Base-by-base conservation (phyloP, 2,113 vertebrate genomes). In the Macheiramphus alcinus region DNA sequence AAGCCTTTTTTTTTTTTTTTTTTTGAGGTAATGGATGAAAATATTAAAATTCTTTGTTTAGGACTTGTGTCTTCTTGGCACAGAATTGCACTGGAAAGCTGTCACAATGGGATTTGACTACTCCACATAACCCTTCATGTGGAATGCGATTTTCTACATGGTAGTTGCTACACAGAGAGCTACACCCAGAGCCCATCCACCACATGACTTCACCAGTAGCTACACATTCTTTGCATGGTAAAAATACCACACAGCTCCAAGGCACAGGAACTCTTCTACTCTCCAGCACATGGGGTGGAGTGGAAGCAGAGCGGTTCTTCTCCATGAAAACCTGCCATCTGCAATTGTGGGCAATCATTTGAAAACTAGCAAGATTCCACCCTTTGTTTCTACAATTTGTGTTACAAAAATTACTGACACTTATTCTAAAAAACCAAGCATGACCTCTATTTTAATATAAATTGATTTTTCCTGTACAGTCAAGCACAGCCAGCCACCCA, bases 31-130 rank as follows among this genome's bases (percentile, higher is more conserved):
- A 96, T 73, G 82, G 70, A 83, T 76, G 18, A 65, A 96, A 97
- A 97, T 71, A 97, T 92, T 95, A 95, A 92, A 97, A 96, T 88
- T 93, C 63, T 94, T 98, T 91, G 48, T 66, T 95, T 90, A 87
- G 38, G 45, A 87, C 36, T 70, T 88, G 61, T 47, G 34, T 81
- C 50, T 74, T 90, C 70, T 87, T 86, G 78, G 88, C 78, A 79
- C 15, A 62, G 56, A 88, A 85, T 21, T 83, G 53, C 80, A 86
- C 32, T 90, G 63, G 55, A 74, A 92, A 88, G 52, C 67, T 86
- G 52, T 86, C 82, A 72, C 85, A 90, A 80, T 43, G 80, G 47
- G 45, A 86, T 93, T 78, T 88, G 42, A 88, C 63, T 88, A 80
- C 13, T 72, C 9, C 58, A 52, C 45, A 53, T 13, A 78, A 83